Evolutionary conservation across 2,888 invertebrate genomes (phyloP).

Genomic region (Phortica magna): DNA sequence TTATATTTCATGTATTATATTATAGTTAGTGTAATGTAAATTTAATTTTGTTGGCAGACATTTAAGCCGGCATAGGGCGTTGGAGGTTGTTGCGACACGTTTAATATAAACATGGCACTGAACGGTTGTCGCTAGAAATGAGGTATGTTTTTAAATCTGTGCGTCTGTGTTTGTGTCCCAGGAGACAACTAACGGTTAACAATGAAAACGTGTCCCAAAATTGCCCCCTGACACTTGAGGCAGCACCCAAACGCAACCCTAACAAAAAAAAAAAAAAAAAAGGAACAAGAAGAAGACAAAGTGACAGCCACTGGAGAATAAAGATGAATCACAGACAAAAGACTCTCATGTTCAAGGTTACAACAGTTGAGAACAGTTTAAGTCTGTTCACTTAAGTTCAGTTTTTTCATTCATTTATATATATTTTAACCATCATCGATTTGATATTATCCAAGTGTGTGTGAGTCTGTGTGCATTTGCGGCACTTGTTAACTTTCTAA

Average conservation of each 20-base stretch:
- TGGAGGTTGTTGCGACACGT: neutral
- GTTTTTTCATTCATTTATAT: neutral
- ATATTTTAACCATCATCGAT: constrained; percentile 1
- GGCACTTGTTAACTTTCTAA: constrained; percentile 50
- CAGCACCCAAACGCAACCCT: neutral
- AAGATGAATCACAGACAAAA: constrained; percentile 20
- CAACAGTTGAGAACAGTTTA: neutral
- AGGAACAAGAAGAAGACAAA: neutral
- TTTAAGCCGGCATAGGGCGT: neutral
- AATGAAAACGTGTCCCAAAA: constrained; percentile 32
- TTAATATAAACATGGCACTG: neutral
- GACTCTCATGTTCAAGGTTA: neutral
- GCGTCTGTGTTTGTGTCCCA: neutral
- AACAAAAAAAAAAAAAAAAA: neutral
- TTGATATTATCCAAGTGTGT: constrained; percentile 3
- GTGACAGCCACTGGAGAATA: neutral
- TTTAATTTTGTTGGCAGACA: constrained; percentile 14
- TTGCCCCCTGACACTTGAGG: neutral
- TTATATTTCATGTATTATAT: neutral
- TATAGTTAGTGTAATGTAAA: constrained; percentile 6
- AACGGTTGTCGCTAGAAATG: neutral
- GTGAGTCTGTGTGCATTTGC: neutral
- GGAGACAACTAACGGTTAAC: constrained; percentile 23
- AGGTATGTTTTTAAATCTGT: neutral
- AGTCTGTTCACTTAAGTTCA: neutral